Percentiles rank a stretch among this genome's conserved stretches.
Conservation (phyloP, 1,140 invertebrate genomes). For the Ceratina calcarata region DNA sequence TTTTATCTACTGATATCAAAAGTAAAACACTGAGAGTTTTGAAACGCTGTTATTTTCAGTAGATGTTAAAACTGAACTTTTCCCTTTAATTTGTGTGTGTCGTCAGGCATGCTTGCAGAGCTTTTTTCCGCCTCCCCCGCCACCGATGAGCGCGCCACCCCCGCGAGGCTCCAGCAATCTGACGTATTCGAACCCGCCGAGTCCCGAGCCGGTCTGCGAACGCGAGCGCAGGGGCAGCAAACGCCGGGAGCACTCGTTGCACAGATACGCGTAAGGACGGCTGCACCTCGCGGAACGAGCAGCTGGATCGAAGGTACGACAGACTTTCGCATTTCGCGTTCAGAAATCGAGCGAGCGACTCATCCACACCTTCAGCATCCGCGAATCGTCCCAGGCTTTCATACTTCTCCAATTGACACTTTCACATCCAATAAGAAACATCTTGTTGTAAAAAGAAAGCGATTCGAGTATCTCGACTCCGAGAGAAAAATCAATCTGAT, state of each 20-base stretch:
- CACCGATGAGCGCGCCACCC: constrained; percentile 77
- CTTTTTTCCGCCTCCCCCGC: constrained; percentile 79
- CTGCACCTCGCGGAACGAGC: constrained; percentile 27
- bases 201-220: constrained; percentile 77
- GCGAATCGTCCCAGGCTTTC: neutral
- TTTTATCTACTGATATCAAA: too few relatives aligned
- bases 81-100: constrained; percentile 22
- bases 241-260: constrained; percentile 77
- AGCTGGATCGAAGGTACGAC: constrained; percentile 55
- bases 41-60: neutral
- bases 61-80: neutral
- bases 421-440: too few relatives aligned
- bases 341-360: constrained; percentile 31
- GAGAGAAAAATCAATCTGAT: too few relatives aligned
- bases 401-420: neutral
- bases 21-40: neutral
- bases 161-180: constrained; percentile 76
- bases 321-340: constrained; percentile 35
- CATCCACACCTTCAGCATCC: constrained; percentile 39
- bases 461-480: too few relatives aligned
- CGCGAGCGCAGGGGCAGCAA: constrained; percentile 77
- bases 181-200: constrained; percentile 79
- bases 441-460: too few relatives aligned
- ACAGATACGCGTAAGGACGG: constrained; percentile 77
- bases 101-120: constrained; percentile 79